Evolutionary conservation across 64 coral and sea anemone species (phyloP), one percentile per base, ranked within the genome.

Genomic region (Actinia tenebrosa): DNA sequence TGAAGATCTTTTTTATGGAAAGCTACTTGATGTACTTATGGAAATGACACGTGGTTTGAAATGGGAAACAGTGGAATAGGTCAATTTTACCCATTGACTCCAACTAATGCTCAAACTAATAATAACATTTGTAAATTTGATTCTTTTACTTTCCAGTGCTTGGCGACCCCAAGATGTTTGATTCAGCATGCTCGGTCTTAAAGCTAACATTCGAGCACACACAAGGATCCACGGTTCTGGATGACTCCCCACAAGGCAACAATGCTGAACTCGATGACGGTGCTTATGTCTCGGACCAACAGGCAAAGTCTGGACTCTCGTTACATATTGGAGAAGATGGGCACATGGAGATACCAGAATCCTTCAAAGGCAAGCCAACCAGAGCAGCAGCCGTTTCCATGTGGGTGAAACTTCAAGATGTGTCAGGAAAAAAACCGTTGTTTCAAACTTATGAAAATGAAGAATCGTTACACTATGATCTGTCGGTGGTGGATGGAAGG

Each of bases 341-440:
- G 2, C 87, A 93, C 72, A 47, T 96, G 60, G 79, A 87, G 27
- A 47, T 96, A 18, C 71, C 80, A 60, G 82, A 77, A 45, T 61
- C 64, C 10, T 96, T 96, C 77, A 96, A 88, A 80, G 94, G 94
- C 71, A 96, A 96, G 54, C 94, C 94, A 47, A 92, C 83, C 16
- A 93, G 84, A 83, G 89, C 91, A 27, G 91, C 91, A 14, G 94
- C 91, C 56, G 88, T 96, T 53, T 96, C 94, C 53, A 78, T 93
- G 69, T 96, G 94, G 94, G 91, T 90, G 16, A 93, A 90, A 14
- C 54, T 96, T 13, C 62, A 90, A 19, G 45, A 87, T 37, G 42
- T 71, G 17, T 56, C 90, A 10, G 94, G 94, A 54, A 53, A 60
- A 4, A 88, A 93, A 47, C 64, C 94, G 4, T 79, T 96, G 10